phyloP scores from a whole-genome alignment of 2,113 vertebrate species.

The Piaya cayana region DNA sequence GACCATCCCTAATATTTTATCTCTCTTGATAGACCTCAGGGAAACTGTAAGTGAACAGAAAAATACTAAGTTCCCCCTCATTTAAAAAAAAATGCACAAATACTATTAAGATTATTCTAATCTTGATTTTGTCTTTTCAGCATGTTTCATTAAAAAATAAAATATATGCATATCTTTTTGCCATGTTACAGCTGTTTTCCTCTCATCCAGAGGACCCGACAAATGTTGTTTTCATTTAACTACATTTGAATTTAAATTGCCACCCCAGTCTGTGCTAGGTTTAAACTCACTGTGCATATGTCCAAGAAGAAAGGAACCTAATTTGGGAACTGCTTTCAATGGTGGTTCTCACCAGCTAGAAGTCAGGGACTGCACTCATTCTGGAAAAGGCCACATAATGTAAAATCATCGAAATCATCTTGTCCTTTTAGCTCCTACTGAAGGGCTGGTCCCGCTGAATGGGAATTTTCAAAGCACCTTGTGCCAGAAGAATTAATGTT shows the following conservation, averaged over 20 bases:
- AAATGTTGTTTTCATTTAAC: slow-evolving; percentile 21
- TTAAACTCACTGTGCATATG: background rate
- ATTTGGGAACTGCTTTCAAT: background rate
- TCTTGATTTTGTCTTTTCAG: background rate
- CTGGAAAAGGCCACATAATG: background rate
- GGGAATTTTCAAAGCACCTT: slow-evolving; percentile 15
- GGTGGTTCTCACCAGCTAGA: slow-evolving; percentile 13
- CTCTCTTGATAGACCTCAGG: background rate
- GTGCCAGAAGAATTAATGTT: background rate
- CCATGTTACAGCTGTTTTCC: background rate
- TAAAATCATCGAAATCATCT: background rate
- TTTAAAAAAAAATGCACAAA: background rate
- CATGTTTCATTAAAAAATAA: background rate
- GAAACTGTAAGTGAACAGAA: background rate
- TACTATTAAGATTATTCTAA: background rate
- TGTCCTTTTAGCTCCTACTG: background rate
- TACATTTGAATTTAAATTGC: slow-evolving; percentile 30
- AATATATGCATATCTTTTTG: background rate
- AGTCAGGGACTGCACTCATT: background rate
- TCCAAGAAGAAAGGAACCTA: slow-evolving; percentile 24
- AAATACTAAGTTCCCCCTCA: background rate
- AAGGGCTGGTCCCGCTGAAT: background rate
- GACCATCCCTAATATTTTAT: slow-evolving; percentile 9
- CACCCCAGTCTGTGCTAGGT: background rate
- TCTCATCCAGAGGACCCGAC: background rate